These are phyloP conservation scores for Gastracanthus pulcherrimus DNA, from an alignment of 2,888 invertebrate species.

Conservation along the genomic window DNA sequence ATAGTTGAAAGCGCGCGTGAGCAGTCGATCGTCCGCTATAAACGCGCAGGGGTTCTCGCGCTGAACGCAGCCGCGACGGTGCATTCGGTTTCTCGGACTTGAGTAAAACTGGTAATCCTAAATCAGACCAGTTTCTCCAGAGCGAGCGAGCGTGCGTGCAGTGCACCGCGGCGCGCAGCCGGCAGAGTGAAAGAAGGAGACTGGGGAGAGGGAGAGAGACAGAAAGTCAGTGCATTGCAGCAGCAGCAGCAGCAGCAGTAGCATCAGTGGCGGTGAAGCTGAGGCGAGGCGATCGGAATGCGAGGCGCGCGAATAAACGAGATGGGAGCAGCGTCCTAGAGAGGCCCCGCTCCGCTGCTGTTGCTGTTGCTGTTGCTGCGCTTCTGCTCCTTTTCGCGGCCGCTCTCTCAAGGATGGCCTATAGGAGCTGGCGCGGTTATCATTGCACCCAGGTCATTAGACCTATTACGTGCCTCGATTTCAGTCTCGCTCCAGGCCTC, in stretches of 20 bases:
- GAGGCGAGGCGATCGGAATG: slow-evolving; percentile 57
- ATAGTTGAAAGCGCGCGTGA: too few relatives aligned
- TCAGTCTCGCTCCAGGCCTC: slow-evolving; percentile 1
- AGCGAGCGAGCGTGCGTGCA: too few relatives aligned
- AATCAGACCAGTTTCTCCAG: neutral
- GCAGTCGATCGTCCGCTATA: too few relatives aligned
- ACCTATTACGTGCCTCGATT: slow-evolving; percentile 3
- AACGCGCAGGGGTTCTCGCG: neutral
- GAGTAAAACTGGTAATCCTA: slow-evolving; percentile 16
- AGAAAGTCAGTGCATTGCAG: too few relatives aligned
- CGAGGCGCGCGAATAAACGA: slow-evolving; percentile 53
- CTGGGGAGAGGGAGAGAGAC: neutral
- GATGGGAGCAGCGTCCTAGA: neutral
- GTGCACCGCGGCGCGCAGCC: too few relatives aligned
- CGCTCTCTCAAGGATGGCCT: neutral
- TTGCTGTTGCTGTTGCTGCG: neutral
- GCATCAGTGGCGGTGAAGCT: too few relatives aligned
- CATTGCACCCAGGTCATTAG: neutral
- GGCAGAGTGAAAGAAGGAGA: neutral
- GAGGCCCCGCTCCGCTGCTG: too few relatives aligned
- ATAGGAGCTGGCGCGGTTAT: neutral
- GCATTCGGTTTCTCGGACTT: neutral
- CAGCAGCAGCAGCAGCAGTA: too few relatives aligned
- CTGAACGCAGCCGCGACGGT: neutral
- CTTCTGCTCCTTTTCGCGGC: too few relatives aligned